Evolutionary conservation across 2,113 vertebrate genomes (phyloP).

Genomic region (Anhinga rufa): DNA sequence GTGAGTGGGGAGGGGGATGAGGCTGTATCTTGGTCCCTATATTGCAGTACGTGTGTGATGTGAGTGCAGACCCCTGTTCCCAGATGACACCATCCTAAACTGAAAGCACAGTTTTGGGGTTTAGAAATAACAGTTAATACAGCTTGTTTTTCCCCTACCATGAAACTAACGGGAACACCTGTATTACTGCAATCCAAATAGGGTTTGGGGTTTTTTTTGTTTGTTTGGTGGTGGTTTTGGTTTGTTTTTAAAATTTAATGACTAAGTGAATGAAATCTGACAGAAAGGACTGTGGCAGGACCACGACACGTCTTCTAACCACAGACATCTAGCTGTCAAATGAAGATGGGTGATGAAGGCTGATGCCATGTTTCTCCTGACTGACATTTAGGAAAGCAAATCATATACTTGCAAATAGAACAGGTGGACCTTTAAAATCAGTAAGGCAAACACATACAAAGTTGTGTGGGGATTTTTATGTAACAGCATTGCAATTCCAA

Average conservation of each 20-base stretch:
- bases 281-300: not conserved
- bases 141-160: not conserved
- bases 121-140: not conserved
- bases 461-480: not conserved
- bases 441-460: not conserved
- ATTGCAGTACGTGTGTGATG: fast-evolving
- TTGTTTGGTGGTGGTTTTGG: not conserved
- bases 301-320: not conserved
- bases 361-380: not conserved
- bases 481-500: not conserved
- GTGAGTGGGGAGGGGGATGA: too few relatives aligned
- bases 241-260: not conserved
- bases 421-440: not conserved
- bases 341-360: not conserved
- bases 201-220: not conserved
- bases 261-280: not conserved
- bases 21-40: not conserved
- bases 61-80: not conserved
- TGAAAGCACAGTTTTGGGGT: not conserved
- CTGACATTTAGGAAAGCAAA: not conserved
- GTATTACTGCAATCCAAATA: not conserved
- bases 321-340: not conserved
- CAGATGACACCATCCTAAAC: not conserved
- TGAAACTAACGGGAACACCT: not conserved
- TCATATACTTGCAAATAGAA: not conserved